Evolutionary conservation across 2,113 vertebrate genomes (phyloP).

Genomic region (Stegostoma tigrinum): DNA sequence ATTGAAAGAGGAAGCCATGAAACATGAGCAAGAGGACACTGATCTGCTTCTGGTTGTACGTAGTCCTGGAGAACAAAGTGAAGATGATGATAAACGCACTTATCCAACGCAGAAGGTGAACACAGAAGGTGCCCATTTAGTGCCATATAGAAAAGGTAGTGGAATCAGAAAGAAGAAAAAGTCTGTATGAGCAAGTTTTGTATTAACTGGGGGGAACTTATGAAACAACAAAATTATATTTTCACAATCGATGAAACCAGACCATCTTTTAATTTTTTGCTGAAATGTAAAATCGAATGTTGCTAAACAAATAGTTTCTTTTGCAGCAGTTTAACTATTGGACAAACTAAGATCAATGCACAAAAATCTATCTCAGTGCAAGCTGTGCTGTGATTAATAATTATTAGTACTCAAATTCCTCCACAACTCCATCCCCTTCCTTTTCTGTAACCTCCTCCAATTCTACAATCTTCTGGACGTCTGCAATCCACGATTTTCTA

Average conservation of each 20-base stretch:
- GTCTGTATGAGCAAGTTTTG: background rate
- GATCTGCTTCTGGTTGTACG: too few species aligned
- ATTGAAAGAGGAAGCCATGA: background rate
- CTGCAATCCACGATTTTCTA: background rate
- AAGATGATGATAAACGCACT: background rate
- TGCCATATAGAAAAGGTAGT: background rate
- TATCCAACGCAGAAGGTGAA: background rate
- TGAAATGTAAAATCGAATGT: background rate
- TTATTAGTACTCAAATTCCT: background rate
- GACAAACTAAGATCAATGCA: background rate
- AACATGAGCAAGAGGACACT: background rate
- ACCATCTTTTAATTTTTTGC: background rate
- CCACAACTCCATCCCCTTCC: background rate
- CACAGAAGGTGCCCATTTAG: background rate
- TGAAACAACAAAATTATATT: background rate
- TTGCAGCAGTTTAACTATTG: background rate
- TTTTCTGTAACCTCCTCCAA: background rate
- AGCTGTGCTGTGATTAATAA: background rate
- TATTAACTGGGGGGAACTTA: background rate
- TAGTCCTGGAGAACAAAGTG: background rate
- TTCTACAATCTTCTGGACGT: background rate
- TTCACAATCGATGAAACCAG: background rate
- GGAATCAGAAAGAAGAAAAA: constrained; percentile 13
- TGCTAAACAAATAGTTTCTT: background rate
- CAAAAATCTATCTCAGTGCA: background rate